These are phyloP conservation scores for Neoniphon sammara DNA, from an alignment of 2,797 vertebrate species.

Conservation along the genomic window DNA sequence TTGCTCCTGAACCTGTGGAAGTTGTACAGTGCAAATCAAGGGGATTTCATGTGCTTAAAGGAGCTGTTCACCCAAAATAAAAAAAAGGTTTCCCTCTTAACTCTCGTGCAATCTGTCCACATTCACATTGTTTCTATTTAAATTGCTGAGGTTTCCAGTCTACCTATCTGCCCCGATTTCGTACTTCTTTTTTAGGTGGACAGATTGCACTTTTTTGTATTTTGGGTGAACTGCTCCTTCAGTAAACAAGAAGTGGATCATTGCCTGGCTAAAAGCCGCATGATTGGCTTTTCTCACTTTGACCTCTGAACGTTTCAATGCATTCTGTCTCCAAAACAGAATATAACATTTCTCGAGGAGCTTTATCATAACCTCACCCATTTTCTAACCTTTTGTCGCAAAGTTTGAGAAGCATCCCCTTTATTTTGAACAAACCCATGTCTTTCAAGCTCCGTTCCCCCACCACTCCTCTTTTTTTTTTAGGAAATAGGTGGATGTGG, in stretches of 20 bases:
- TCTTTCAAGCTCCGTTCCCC: too few species aligned
- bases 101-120: too few species aligned
- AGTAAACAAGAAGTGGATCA: conserved; percentile 14
- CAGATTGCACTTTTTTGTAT: too few species aligned
- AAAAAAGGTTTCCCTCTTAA: too few species aligned
- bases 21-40: background rate
- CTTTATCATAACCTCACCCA: background rate
- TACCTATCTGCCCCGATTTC: too few species aligned
- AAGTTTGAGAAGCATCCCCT: too few species aligned
- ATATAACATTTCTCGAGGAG: conserved; percentile 4
- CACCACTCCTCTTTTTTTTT: background rate
- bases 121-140: too few species aligned
- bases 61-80: too few species aligned
- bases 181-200: too few species aligned
- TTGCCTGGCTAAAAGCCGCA: conserved; percentile 2
- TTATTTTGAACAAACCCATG: too few species aligned
- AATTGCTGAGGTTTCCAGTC: too few species aligned
- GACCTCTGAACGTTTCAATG: conserved; percentile 15
- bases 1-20: background rate
- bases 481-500: conserved; percentile 37
- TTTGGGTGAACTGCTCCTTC: too few species aligned
- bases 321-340: conserved; percentile 8
- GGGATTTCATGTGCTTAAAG: background rate
- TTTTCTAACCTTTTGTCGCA: background rate
- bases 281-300: conserved; percentile 1